Evolutionary conservation across 2,888 invertebrate genomes (phyloP), one percentile per base, ranked within the genome.

Genomic region (Diadegma fenestrale): DNA sequence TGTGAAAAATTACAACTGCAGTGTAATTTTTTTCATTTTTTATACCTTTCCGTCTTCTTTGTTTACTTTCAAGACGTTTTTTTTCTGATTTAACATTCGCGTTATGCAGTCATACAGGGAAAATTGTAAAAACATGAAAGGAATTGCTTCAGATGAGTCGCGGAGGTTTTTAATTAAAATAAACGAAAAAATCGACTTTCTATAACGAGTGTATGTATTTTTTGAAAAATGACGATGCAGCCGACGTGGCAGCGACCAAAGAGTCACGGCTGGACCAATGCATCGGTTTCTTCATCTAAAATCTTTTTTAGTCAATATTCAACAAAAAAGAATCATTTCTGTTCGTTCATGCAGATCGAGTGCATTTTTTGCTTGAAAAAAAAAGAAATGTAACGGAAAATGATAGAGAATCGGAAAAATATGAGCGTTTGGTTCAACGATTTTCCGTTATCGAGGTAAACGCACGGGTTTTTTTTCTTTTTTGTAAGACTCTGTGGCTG

Each of bases 341-440:
- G 12, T 26, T 4, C 26, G 54, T 26, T 14, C 12, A 26, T 58
- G 26, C 14, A 14, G 26, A 58, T 58, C 26, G 5, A 26, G 14
- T 58, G 22, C 22, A 54, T 54, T 54, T 54, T 54, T 12, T 26
- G 7, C 5, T 37, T 7, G 0, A 10, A 37, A 37, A 37, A 10
- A 37, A 22, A 19, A 51, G 22, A 54, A 7, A 51, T 19, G 51
- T 19, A 19, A n/a, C 51, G 51, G 8, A 54, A 58, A 61, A 22
- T 19, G 19, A 54, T 30, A 54, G 6, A 41, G 14, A 61, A 43
- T 30, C 7, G 43, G 30, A 73, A 43, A 43, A 2, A 19, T 30
- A 63, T 30, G 30, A n/a, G 30, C 37, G n/a, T 73, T 73, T 61
- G 8, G 61, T 43, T 61, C 12, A 30, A 48, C 19, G 54, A 30